Evolutionary conservation across 2,797 vertebrate species (phyloP), one percentile per base, ranked within the genome.

Genomic region (Characodon lateralis): DNA sequence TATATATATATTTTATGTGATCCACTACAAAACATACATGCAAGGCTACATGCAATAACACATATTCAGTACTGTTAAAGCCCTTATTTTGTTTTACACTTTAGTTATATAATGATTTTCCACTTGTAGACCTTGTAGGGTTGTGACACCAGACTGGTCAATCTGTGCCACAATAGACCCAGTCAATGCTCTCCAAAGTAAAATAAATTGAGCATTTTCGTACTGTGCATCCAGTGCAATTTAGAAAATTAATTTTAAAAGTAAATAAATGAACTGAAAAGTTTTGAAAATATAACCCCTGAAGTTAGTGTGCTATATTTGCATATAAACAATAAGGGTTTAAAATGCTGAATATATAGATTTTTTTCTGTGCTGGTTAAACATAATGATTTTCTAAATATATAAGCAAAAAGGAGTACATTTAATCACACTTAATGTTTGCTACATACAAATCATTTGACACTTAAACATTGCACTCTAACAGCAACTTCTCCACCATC

Each of bases 21-120:
- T 91, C 73, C 82, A 92, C 92, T 95, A 85, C 90, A 95, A 87
- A 79, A 87, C 78, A 78, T 94, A 95, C 94, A 96, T 92, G 91
- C 89, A 92, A 83, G 71, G 87, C 88, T 90, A 91, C 87, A 91
- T 82, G 7, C 76, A 78, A 77, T 86, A 82, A 79, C 81, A 83
- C 72, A 88, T 72, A 90, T 55, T 85, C 89, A 92, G 93, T 91
- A 92, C 80, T 80, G 70, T 79, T 81, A 78, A 92, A 93, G 93
- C 89, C 93, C 92, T 92, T 84, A 89, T 87, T 89, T 82, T 73
- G 20, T n/a, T 75, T 56, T 56, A 1, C n/a, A 41, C 28, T 31
- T 31, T 8, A 48, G 71, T 56, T 66, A 24, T 35, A 66, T 41
- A 16, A 55, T 50, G 12, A 48, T 58, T 1, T 31, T 63, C 74